Percentiles rank a stretch among this genome's conserved stretches.
phyloP scores from a whole-genome alignment of 2,797 vertebrate species.

The Ctenopoma multispine region DNA sequence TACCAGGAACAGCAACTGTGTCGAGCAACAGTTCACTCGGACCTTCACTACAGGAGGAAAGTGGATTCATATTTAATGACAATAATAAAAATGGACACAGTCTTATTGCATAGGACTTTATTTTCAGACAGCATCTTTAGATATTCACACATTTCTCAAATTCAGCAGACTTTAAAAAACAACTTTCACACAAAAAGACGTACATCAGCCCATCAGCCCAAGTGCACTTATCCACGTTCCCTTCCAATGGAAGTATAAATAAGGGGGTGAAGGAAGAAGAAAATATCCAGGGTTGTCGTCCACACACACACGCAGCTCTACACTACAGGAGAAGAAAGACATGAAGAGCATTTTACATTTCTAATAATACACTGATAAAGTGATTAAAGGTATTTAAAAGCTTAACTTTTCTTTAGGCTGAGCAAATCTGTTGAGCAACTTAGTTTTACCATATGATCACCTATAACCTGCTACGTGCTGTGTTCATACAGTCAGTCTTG shows the following conservation, averaged over 20 bases:
- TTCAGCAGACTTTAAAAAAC: conserved; percentile 49
- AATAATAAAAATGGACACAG: not conserved
- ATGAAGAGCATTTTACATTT: not conserved
- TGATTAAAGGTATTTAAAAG: not conserved
- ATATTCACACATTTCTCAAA: conserved; percentile 53
- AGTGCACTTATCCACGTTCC: conserved; percentile 40
- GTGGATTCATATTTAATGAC: not conserved
- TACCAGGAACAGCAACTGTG: conserved; percentile 81
- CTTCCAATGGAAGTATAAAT: conserved; percentile 73
- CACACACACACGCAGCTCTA: conserved; percentile 58
- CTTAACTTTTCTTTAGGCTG: no score
- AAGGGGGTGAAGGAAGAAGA: conserved; percentile 19
- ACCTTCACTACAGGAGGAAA: conserved; percentile 19
- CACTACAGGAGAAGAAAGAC: conserved; percentile 58
- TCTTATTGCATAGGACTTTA: conserved; percentile 83
- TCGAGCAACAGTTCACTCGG: conserved; percentile 36
- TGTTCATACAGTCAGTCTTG: not conserved
- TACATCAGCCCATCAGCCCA: conserved; percentile 1
- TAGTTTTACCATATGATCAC: no score
- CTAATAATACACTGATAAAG: not conserved
- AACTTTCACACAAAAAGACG: conserved; percentile 19
- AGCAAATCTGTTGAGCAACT: no score
- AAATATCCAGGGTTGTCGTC: conserved; percentile 36
- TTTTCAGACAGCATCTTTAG: conserved; percentile 50
- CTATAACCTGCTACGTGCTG: not conserved